Base-by-base conservation (phyloP, 2,797 vertebrate species). In the Pseudopleuronectes americanus region DNA sequence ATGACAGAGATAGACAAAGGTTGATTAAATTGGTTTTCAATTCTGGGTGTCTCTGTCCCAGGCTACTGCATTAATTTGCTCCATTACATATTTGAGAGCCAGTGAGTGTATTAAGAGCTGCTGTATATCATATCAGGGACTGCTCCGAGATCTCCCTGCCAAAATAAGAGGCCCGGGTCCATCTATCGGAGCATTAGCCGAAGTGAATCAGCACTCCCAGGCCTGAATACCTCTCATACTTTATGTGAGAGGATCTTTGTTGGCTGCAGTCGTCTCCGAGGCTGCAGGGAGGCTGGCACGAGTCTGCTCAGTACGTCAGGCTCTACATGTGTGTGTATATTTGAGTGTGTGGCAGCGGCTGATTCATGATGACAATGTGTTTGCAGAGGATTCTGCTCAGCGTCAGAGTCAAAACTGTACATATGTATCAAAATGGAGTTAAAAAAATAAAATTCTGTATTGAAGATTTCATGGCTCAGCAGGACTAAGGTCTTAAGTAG, bases 21-120 rank as follows among this genome's bases (percentile, higher is more conserved):
- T 91, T 94, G 90, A 92, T 93, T 92, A 89, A 90, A 92, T 92
- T 92, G 91, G 76, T 88, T 91, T 92, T 91, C 89, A 93, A 89
- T 92, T 91, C 86, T 87, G 87, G 83, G 75, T 84, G 89, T 90
- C 88, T 88, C 81, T 57, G 79, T 88, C 87, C 85, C 81, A 89
- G 82, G 83, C 84, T 21, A 90, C 86, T 89, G 86, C 86, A 92
- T 92, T 93, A 89, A 92, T 93, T 91, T 89, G 87, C 85, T 85
- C 85, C 70, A 83, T 91, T 91, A 90, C 87, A 89, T 91, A 88
- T 91, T 81, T 91, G 91, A 89, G 88, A 90, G 84, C 80, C 81
- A 89, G 89, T 68, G 83, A 93, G 89, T 93, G 88, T 93, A 93
- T 91, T 91, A 93, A 91, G 89, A 92, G 91, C 86, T 45, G 85